Conservation (phyloP, 1,140 invertebrate genomes). For the Bombus waltoni region DNA sequence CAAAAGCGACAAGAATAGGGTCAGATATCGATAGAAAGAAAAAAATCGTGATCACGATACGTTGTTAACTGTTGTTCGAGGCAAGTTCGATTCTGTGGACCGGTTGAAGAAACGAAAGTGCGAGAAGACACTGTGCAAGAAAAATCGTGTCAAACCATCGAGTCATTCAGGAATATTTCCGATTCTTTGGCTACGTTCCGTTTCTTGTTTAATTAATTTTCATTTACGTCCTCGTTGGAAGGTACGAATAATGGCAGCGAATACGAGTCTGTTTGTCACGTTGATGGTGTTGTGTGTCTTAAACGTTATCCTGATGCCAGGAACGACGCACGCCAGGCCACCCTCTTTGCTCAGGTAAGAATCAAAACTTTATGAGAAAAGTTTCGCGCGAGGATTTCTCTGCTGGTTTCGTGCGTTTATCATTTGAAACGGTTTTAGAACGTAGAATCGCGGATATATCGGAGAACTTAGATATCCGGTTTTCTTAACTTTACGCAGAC, state of each 20-base stretch:
- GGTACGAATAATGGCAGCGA: not conserved
- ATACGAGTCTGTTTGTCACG: constrained; percentile 26
- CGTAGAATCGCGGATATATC: too few species aligned
- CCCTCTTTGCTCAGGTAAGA: constrained; percentile 64
- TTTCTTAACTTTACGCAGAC: too few species aligned
- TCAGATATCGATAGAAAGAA: constrained; percentile 7
- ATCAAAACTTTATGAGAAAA: not conserved
- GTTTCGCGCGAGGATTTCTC: too few species aligned
- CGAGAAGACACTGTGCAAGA: too few species aligned
- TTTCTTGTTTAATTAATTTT: not conserved
- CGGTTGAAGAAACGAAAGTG: not conserved
- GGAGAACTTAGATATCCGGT: too few species aligned
- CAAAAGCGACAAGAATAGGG: constrained; percentile 71
- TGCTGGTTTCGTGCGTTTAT: too few species aligned
- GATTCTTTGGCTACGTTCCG: not conserved
- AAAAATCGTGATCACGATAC: not conserved
- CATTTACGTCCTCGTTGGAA: not conserved
- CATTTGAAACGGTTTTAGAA: too few species aligned
- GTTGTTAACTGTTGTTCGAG: too few species aligned
- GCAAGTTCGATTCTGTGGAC: not conserved
- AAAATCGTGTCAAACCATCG: not conserved
- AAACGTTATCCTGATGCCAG: constrained; percentile 50
- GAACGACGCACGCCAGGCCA: constrained; percentile 58
- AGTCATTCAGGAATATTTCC: not conserved
- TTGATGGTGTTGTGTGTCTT: constrained; percentile 46